Percentiles rank a stretch among this genome's conserved stretches.
Conservation (phyloP, 2,797 vertebrate genomes). For the Acipenser ruthenus region DNA sequence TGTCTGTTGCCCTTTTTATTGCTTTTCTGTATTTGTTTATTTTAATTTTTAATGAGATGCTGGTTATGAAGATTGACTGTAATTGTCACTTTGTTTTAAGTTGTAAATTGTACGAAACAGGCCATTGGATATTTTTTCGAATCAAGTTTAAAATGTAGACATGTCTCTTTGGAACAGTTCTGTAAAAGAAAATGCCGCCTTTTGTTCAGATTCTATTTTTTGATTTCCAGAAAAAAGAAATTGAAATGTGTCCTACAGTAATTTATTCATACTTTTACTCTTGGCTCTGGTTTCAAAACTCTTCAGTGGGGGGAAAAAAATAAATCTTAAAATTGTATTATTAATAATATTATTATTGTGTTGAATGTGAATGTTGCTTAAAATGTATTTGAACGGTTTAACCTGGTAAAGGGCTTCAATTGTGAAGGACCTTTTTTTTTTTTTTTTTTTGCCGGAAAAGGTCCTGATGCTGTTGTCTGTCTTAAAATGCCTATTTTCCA, state of each 20-base stretch:
- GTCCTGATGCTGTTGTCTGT: constrained; percentile 38
- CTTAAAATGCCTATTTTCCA: constrained; percentile 46
- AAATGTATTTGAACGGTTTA: constrained; percentile 65
- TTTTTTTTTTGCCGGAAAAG: constrained; percentile 59
- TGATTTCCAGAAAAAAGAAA: constrained; percentile 43
- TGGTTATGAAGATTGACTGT: constrained; percentile 51
- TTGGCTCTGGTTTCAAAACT: constrained; percentile 42
- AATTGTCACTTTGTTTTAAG: constrained; percentile 59
- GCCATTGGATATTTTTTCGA: constrained; percentile 39
- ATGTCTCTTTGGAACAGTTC: no score
- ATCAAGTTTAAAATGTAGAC: constrained; percentile 43
- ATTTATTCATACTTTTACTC: constrained; percentile 45
- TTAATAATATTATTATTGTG: constrained; percentile 55
- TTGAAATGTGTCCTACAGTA: constrained; percentile 55
- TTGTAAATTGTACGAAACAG: constrained; percentile 60
- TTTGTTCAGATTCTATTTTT: constrained; percentile 30
- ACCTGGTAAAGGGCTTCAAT: constrained; percentile 62
- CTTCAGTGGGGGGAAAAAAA: constrained; percentile 46
- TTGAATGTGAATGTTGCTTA: constrained; percentile 73
- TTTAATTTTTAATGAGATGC: constrained; percentile 47
- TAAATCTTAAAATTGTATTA: constrained; percentile 61
- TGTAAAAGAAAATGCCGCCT: constrained; percentile 33
- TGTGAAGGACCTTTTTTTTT: constrained; percentile 51
- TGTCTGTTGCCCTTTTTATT: constrained; percentile 55
- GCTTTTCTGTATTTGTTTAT: constrained; percentile 53